Evolutionary conservation across 2,113 vertebrate species (phyloP).

Genomic region (Salvator merianae): DNA sequence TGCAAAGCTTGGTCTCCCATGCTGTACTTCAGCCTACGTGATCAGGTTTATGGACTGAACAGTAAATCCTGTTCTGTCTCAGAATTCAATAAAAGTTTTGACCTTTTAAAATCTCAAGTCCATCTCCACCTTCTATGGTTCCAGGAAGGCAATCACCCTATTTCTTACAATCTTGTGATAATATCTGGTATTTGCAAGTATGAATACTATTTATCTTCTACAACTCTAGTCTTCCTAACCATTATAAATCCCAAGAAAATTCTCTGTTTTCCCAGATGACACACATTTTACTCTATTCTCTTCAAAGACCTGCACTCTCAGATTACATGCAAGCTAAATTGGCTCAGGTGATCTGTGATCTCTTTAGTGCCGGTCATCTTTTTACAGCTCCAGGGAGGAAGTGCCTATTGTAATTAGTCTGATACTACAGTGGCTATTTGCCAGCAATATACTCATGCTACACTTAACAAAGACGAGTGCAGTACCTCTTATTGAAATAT

Average conservation of each 20-base stretch:
- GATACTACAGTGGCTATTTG: background rate
- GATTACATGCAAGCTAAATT: conserved; percentile 24
- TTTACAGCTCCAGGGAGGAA: conserved; percentile 9
- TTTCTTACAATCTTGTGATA: background rate
- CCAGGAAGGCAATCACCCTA: background rate
- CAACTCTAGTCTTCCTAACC: background rate
- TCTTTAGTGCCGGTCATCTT: background rate
- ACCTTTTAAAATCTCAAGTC: background rate
- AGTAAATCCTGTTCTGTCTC: background rate
- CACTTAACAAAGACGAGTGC: background rate
- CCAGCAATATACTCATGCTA: background rate
- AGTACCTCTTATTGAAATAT: background rate
- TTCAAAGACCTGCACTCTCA: conserved; percentile 13
- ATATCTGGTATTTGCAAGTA: background rate
- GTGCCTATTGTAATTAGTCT: background rate
- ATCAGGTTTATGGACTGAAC: background rate
- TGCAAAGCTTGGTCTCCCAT: background rate
- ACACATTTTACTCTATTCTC: background rate
- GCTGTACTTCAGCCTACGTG: background rate
- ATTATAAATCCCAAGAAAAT: background rate
- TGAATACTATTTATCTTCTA: conserved; percentile 4
- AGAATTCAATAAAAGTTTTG: background rate
- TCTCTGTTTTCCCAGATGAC: background rate
- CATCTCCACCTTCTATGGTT: background rate
- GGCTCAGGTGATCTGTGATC: conserved; percentile 25